Base-by-base conservation (phyloP, 2,113 vertebrate species). In the Salvelinus alpinus region DNA sequence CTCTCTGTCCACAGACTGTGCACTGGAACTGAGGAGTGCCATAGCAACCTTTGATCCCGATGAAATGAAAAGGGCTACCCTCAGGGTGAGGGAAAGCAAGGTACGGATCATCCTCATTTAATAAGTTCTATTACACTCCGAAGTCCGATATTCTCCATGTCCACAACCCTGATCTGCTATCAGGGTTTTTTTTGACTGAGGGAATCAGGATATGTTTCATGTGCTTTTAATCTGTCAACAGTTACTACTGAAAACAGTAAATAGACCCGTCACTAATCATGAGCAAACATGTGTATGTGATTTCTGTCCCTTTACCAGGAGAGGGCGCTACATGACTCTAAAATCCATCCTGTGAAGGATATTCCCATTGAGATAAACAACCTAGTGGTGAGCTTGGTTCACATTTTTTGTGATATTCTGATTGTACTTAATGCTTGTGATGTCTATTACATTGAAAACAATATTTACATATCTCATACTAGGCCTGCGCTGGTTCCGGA, bases 241-340 rank as follows among this genome's bases (percentile, higher is more conserved):
- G 14, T 44, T 44, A 65, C 12, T 51, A 38, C 62, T 38, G 47
- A 8, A 18, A 27, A 14, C 8, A 64, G 38, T 44, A 44, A 44
- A 9, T 44, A 44, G 38, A 44, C 38, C 8, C 1, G 9, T 44
- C 38, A 11, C 38, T 44, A 9, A 11, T 11, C 2, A 29, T 22
- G 38, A 18, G 22, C 18, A 25, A 71, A 13, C 44, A 73, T 16
- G 3, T n/a, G n/a, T 25, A 1, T 71, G 4, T 51, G 74, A 69
- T 25, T 75, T 64, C 47, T 84, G 73, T 60, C 60, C 27, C 66
- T 5, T 73, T 51, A 81, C 64, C 82, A 94, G 92, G 90, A 94
- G 79, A 90, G 79, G 82, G 90, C 87, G 12, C 70, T 92, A 1
- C 81, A 88, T 5, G 82, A 85, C 0, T 84, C 88, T 78, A 91